Conservation (phyloP, 2,888 invertebrate species). For the Chrysomela aeneicollis region DNA sequence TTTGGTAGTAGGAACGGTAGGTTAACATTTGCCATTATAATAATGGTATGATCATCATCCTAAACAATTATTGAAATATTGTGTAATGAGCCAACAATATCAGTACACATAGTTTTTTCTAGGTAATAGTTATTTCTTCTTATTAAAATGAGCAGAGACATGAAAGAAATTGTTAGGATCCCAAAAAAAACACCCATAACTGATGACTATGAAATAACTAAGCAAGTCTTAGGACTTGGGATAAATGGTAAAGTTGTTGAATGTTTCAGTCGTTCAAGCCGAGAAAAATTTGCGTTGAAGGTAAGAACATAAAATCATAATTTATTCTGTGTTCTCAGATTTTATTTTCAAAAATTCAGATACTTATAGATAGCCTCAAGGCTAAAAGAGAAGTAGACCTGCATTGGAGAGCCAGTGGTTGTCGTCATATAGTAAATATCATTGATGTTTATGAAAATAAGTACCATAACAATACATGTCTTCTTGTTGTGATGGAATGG, state of each 20-base stretch:
- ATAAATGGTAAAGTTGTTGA: conserved; percentile 99
- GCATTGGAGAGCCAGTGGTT: conserved; percentile 92
- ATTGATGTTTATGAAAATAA: conserved; percentile 96
- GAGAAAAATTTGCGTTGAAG: conserved; percentile 90
- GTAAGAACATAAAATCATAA: conserved; percentile 60
- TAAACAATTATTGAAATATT: not conserved
- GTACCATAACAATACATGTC: conserved; percentile 89
- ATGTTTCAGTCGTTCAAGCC: conserved; percentile 80
- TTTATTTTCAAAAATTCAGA: conserved; percentile 68
- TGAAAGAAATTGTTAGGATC: conserved; percentile 54
- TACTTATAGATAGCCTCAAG: conserved; percentile 89
- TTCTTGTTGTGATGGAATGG: conserved; percentile 99
- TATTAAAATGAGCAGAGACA: conserved; percentile 40
- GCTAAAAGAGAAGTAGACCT: conserved; percentile 94
- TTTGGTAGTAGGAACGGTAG: no score
- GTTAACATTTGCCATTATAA: no score
- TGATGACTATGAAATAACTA: conserved; percentile 91
- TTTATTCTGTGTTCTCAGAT: not conserved
- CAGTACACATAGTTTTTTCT: not conserved
- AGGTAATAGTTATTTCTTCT: not conserved
- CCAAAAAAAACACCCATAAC: conserved; percentile 85
- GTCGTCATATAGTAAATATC: conserved; percentile 91
- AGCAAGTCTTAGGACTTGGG: conserved; percentile 92
- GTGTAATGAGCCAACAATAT: not conserved
- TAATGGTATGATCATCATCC: not conserved